These are phyloP conservation scores for Papilio gigon DNA, from an alignment of 2,888 invertebrate species.

Conservation along the genomic window DNA sequence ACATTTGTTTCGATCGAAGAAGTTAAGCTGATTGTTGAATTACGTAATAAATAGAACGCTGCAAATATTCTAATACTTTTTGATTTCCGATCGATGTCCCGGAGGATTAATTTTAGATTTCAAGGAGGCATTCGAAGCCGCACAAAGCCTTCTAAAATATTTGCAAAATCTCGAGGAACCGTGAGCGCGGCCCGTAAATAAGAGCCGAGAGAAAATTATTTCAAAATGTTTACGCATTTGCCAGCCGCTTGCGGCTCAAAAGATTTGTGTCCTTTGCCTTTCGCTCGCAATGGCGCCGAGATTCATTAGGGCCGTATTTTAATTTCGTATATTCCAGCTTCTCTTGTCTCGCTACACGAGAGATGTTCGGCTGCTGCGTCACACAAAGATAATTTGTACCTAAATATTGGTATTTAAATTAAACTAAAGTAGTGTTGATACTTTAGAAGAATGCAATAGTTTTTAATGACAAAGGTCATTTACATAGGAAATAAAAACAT, in stretches of 20 bases:
- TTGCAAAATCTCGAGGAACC: constrained; percentile 26
- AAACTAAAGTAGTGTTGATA: not conserved
- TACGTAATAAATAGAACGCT: too few species aligned
- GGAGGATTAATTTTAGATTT: constrained; percentile 3
- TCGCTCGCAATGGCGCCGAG: constrained; percentile 28
- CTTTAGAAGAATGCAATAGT: not conserved
- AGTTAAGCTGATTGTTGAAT: not conserved
- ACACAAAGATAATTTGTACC: not conserved
- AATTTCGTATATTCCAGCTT: constrained; percentile 23
- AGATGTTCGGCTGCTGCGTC: not conserved
- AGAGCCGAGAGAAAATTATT: constrained; percentile 29
- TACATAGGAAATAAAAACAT: too few species aligned
- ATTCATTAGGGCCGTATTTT: constrained; percentile 36
- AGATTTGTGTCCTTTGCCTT: constrained; percentile 37
- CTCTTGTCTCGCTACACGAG: constrained; percentile 3
- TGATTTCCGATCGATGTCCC: not conserved
- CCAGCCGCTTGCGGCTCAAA: constrained; percentile 16
- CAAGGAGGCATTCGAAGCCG: not conserved
- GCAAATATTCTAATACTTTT: not conserved
- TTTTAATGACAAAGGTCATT: not conserved
- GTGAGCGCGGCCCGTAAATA: constrained; percentile 16
- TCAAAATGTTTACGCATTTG: constrained; percentile 33
- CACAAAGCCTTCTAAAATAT: constrained; percentile 17
- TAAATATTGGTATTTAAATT: not conserved
- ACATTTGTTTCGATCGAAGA: not conserved